Evolutionary conservation across 2,113 vertebrate species (phyloP), one percentile per base, ranked within the genome.

Genomic region (Cygnus atratus): DNA sequence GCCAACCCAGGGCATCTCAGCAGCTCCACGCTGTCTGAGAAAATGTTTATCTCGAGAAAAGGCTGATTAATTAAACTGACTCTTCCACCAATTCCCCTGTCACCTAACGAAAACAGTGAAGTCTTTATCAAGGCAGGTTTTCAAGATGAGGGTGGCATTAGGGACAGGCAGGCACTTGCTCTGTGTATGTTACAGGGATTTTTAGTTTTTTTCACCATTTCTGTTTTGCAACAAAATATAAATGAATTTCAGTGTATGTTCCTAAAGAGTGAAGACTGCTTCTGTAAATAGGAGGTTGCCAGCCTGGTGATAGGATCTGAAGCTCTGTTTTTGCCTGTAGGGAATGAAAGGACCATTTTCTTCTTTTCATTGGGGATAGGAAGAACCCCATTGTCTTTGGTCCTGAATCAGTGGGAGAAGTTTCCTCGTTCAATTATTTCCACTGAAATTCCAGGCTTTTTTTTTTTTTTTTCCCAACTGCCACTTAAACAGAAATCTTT

Each of bases 181-280:
- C 19, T 0, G 3, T 3, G 29, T 10, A 29, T 24, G n/a, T 2
- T 1, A 35, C 20, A 15, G 0, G 0, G 4, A 3, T 55, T 62
- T 31, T 24, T 61, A 0, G 26, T 33, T 67, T 74, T 39, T 66
- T 57, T 21, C 68, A 39, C 20, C 11, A 0, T 54, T 75, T 65
- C 84, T 82, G 21, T 33, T 39, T 4, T 1, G 44, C n/a, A 73
- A 72, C 70, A 82, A 63, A 72, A 78, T 14, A 65, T 0, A 61
- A 76, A 54, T 43, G 13, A 12, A 41, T 79, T 54, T 68, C 26
- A 26, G 16, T 28, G 9, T 28, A 5, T 35, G 50, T 7, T 67
- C 46, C 72, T 48, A 50, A 6, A 0, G 2, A 91, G 46, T 50
- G 68, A 48, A 44, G 44, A 6, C 44, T 57, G n/a, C 7, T 58